Base-by-base conservation (phyloP, 2,888 invertebrate genomes). In the Troilus luridus region DNA sequence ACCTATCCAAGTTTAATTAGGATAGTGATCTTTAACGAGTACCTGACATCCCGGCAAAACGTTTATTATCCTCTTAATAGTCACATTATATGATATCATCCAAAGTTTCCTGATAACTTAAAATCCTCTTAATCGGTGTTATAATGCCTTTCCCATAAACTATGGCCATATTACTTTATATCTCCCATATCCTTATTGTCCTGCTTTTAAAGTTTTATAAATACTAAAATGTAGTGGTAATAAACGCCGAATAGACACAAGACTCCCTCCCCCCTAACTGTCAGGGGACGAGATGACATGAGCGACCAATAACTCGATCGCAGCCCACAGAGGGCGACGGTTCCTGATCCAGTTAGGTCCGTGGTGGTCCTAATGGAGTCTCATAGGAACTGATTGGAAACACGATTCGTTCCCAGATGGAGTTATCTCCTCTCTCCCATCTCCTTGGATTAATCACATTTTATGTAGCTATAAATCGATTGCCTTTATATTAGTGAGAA, bases 331-430 rank as follows among this genome's bases (percentile, higher is more conserved):
- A 77, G 10, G 41, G 72, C 41, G 72, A 41, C 72, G 14, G 27
- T 6, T 19, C 19, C 27, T 77, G 72, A 77, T 77, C 72, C 72
- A 77, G 72, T 77, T 77, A 77, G 12, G 72, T 1, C 72, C 21
- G 41, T 27, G 72, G 27, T 77, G 27, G 72, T 41, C 41, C 72
- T 77, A 17, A 77, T 77, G 72, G 72, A 77, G 72, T 77, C 72
- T 77, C 72, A 77, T 77, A 41, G 72, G 72, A 77, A 77, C 72
- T 77, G 72, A 77, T 77, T 77, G 72, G 72, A 17, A 77, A 77
- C 72, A 7, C 41, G 72, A 77, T 77, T 77, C 72, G 72, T 41
- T 77, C 19, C 27, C 41, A 77, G 72, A 72, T 72, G 24, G 72
- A 41, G 17, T 77, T 77, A 77, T 77, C 41, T 77, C 72, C 72